Evolutionary conservation across 1,140 invertebrate species (phyloP).

Genomic region (Drosophila ambigua): DNA sequence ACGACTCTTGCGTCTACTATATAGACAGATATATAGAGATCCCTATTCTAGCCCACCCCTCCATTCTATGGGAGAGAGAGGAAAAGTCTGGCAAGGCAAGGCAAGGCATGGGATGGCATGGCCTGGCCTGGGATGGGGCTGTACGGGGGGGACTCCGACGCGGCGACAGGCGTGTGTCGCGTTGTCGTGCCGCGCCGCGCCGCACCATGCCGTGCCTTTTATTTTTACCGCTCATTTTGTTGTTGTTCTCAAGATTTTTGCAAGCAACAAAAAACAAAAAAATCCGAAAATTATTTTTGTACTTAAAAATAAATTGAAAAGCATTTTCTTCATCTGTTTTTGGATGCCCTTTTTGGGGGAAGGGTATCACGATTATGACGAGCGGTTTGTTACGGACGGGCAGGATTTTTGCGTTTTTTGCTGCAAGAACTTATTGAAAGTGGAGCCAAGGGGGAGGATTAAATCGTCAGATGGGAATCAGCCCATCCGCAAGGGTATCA

Average conservation of each 20-base stretch:
- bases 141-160: constrained; percentile 27
- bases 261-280: constrained; percentile 20
- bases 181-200: background rate
- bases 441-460: no score
- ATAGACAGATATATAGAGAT: constrained; percentile 41
- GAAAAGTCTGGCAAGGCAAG: constrained; percentile 3
- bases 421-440: background rate
- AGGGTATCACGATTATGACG: background rate
- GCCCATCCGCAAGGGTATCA: no score
- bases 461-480: no score
- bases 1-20: constrained; percentile 38
- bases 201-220: constrained; percentile 26
- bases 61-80: no score
- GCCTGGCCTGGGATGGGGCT: constrained; percentile 10
- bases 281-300: constrained; percentile 74
- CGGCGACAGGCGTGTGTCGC: constrained; percentile 39
- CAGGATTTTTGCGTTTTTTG: background rate
- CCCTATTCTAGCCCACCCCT: constrained; percentile 19
- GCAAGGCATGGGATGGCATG: background rate
- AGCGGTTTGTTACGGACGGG: background rate
- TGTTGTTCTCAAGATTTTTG: constrained; percentile 14
- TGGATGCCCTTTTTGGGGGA: background rate
- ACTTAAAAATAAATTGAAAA: constrained; percentile 83
- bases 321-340: constrained; percentile 77
- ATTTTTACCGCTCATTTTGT: constrained; percentile 49